Conservation (phyloP, 2,797 vertebrate genomes). For the Benthosema pterotum region DNA sequence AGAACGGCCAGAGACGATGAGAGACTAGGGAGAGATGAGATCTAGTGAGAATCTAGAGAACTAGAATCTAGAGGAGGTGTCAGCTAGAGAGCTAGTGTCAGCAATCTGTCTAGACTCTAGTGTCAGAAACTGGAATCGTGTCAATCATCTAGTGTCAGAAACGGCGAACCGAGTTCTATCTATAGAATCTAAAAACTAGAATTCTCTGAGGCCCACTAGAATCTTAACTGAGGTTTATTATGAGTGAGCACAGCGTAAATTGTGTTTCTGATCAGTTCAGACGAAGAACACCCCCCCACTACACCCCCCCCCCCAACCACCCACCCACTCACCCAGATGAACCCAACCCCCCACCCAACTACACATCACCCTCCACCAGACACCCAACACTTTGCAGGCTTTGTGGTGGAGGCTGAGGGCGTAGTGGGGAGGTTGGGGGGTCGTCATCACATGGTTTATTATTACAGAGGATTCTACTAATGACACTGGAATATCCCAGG, state of each 20-base stretch:
- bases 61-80: too few species aligned
- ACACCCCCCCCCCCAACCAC: constrained; percentile 19
- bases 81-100: too few species aligned
- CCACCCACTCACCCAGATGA: constrained; percentile 12
- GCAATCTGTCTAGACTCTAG: too few species aligned
- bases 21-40: too few species aligned
- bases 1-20: too few species aligned
- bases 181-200: constrained; percentile 85
- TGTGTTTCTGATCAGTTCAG: constrained; percentile 80
- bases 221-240: constrained; percentile 79
- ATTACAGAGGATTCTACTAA: constrained; percentile 68
- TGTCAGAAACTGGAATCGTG: too few species aligned
- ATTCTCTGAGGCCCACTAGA: constrained; percentile 79
- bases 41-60: too few species aligned
- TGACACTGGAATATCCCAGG: constrained; percentile 65
- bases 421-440: constrained; percentile 42
- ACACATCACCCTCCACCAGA: neutral
- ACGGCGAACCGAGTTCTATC: constrained; percentile 66
- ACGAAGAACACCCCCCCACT: constrained; percentile 49
- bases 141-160: constrained; percentile 79
- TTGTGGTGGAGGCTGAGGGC: too few species aligned
- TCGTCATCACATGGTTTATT: constrained; percentile 67
- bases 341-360: constrained; percentile 36
- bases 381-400: constrained; percentile 58
- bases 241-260: constrained; percentile 79